phyloP scores from a whole-genome alignment of 2,888 invertebrate species.

The Odontocerum albicorne region DNA sequence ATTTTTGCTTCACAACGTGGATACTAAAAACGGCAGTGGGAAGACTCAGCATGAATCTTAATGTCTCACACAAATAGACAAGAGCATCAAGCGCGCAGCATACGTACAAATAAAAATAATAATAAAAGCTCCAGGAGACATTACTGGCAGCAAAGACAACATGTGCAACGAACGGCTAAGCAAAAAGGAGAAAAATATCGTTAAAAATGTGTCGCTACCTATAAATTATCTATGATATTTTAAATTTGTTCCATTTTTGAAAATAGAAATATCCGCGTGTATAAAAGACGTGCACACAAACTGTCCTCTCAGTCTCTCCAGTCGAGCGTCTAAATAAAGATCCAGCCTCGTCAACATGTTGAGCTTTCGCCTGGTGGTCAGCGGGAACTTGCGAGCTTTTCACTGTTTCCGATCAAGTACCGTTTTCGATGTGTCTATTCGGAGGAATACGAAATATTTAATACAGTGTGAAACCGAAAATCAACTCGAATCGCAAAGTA shows the following conservation, averaged over 20 bases:
- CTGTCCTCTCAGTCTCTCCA: conserved; percentile 21
- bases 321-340: conserved; percentile 32
- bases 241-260: conserved; percentile 18
- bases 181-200: conserved; percentile 5
- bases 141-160: background rate
- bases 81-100: too few species aligned
- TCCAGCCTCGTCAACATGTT: background rate
- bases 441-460: conserved; percentile 19
- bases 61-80: too few species aligned
- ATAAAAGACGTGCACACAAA: conserved; percentile 21
- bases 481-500: conserved; percentile 20
- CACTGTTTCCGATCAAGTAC: background rate
- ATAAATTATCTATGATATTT: conserved; percentile 2
- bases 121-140: conserved; percentile 17
- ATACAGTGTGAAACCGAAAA: conserved; percentile 10
- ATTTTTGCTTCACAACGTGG: too few species aligned
- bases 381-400: conserved; percentile 6
- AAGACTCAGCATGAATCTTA: too few species aligned
- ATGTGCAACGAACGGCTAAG: background rate
- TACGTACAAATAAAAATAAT: background rate
- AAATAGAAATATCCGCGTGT: conserved; percentile 12
- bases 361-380: background rate
- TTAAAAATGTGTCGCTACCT: background rate
- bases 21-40: too few species aligned
- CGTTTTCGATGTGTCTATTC: conserved; percentile 17